Evolutionary conservation across 2,797 vertebrate genomes (phyloP).

Genomic region (Tachyglossus aculeatus): DNA sequence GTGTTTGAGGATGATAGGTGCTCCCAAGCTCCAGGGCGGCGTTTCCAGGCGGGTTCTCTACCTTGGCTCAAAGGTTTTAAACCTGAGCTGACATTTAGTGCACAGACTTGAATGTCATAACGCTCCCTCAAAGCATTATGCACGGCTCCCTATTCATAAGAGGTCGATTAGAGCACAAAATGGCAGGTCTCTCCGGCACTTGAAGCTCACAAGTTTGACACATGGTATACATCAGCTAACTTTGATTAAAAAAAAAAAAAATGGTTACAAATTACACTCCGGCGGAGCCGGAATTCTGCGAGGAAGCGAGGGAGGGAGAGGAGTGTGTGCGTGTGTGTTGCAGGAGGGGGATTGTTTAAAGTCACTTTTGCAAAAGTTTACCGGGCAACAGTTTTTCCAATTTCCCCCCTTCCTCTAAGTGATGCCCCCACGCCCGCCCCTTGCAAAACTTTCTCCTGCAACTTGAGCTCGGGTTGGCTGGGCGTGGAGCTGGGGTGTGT

Average conservation of each 20-base stretch:
- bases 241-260: slow-evolving; percentile 61
- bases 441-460: slow-evolving; percentile 67
- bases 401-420: background rate
- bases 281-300: slow-evolving; percentile 35
- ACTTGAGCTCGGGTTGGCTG: slow-evolving; percentile 46
- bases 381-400: slow-evolving; percentile 40
- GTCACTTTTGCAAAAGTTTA: slow-evolving; percentile 72
- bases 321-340: no score
- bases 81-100: slow-evolving; percentile 77
- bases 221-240: slow-evolving; percentile 76
- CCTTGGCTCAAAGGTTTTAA: slow-evolving; percentile 50
- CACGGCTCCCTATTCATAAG: slow-evolving; percentile 78
- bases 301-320: background rate
- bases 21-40: slow-evolving; percentile 14
- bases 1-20: slow-evolving; percentile 45
- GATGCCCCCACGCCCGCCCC: slow-evolving; percentile 11
- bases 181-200: slow-evolving; percentile 91
- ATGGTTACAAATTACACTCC: slow-evolving; percentile 52
- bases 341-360: slow-evolving; percentile 22
- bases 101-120: slow-evolving; percentile 77
- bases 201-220: slow-evolving; percentile 85
- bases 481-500: background rate
- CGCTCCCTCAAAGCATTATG: slow-evolving; percentile 77
- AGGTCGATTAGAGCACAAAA: slow-evolving; percentile 91
- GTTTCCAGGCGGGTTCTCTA: slow-evolving; percentile 11